Evolutionary conservation across 2,888 invertebrate genomes (phyloP), one percentile per base, ranked within the genome.

Genomic region (Meganola albula): DNA sequence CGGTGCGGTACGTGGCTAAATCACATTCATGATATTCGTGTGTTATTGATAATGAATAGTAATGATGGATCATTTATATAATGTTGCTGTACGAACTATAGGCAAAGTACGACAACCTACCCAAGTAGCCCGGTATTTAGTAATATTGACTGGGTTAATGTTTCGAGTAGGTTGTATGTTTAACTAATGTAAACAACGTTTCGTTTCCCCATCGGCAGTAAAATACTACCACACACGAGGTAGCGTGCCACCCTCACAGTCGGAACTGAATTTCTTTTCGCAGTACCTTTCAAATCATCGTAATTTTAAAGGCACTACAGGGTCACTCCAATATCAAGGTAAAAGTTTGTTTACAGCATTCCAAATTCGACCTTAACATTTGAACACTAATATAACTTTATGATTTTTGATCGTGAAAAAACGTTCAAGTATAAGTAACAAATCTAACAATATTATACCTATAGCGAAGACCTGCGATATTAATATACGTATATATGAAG

Each of bases 121-220:
- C n/a, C n/a, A n/a, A n/a, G 30, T 37, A 21, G 39, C 51, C 50
- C 32, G 33, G 31, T 58, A 49, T 59, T 64, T 60, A 49, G 46
- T 51, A 58, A n/a, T 57, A 44, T 44, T 23, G 40, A 45, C 30
- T 53, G 28, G 41, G 34, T 34, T 45, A 28, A 35, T 55, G 53
- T 58, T 53, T 56, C 40, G 48, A 57, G 53, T 61, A 48, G 56
- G 62, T 65, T 65, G 45, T n/a, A n/a, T n/a, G n/a, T n/a, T n/a
- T n/a, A n/a, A n/a, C n/a, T n/a, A n/a, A n/a, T n/a, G n/a, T n/a
- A 51, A 71, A 69, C 51, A 65, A 65, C 58, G 55, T 54, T 47
- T 43, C 38, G 36, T 40, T 52, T 57, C 56, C 58, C 58, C 54
- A 42, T 22, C 24, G 40, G 53, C 53, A 56, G 53, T 63, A 50